Evolutionary conservation across 2,888 invertebrate genomes (phyloP).

Genomic region (Drosophila hamatofila): DNA sequence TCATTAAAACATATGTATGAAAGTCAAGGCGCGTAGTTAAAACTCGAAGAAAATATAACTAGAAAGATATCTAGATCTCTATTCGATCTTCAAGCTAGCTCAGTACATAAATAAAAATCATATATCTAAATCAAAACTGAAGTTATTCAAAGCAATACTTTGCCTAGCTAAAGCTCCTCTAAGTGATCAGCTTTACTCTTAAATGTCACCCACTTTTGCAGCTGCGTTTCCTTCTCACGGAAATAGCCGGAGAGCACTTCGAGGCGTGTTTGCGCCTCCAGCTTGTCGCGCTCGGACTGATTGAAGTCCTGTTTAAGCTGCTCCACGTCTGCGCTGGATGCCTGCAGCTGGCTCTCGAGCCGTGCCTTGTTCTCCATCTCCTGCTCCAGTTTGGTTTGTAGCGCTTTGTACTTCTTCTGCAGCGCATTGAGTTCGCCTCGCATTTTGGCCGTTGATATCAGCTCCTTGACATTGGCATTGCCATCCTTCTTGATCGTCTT

Average conservation of each 20-base stretch:
- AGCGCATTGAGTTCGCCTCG: slow-evolving; percentile 87
- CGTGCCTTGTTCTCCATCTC: slow-evolving; percentile 85
- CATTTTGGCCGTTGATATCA: slow-evolving; percentile 87
- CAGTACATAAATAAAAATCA: too few species aligned
- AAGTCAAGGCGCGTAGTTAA: too few species aligned
- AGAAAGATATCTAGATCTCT: too few species aligned
- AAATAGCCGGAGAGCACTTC: slow-evolving; percentile 95
- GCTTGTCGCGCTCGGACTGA: slow-evolving; percentile 89
- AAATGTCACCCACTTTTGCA: slow-evolving; percentile 90
- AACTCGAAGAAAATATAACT: too few species aligned
- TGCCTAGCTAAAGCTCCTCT: background rate
- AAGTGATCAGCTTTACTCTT: background rate
- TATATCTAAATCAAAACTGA: background rate
- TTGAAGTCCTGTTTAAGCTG: slow-evolving; percentile 87
- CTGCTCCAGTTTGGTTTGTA: slow-evolving; percentile 85
- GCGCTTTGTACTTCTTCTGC: slow-evolving; percentile 86
- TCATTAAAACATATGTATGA: too few species aligned
- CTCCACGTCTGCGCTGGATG: slow-evolving; percentile 86
- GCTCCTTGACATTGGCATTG: slow-evolving; percentile 85
- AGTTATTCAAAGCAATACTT: background rate
- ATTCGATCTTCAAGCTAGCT: background rate
- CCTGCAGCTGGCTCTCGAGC: slow-evolving; percentile 84
- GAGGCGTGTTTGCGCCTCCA: slow-evolving; percentile 92
- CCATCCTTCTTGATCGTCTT: slow-evolving; percentile 85
- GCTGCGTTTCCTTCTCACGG: slow-evolving; percentile 94